These are phyloP conservation scores for Dasysyrphus tricinctus DNA, from an alignment of 2,888 invertebrate species.

Conservation along the genomic window DNA sequence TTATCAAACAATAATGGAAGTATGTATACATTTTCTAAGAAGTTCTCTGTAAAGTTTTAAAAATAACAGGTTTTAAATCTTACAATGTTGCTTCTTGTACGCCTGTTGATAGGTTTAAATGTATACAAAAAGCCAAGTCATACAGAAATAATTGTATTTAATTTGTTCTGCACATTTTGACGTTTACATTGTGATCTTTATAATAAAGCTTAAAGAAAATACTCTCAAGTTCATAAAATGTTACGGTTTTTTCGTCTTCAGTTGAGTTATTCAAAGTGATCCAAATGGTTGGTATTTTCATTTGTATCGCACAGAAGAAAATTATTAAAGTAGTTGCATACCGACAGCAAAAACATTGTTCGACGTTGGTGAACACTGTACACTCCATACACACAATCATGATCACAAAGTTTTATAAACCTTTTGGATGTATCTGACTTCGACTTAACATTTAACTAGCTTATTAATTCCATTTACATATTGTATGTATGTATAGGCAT, in stretches of 20 bases:
- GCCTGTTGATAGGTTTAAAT: slow-evolving; percentile 27
- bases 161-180: slow-evolving; percentile 47
- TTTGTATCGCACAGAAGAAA: too few species aligned
- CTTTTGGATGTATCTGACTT: too few species aligned
- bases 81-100: background rate
- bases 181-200: slow-evolving; percentile 20
- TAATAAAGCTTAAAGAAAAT: background rate
- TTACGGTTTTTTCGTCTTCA: too few species aligned
- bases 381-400: background rate
- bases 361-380: background rate
- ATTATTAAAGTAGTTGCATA: too few species aligned
- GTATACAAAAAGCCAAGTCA: slow-evolving; percentile 40
- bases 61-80: background rate
- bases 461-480: too few species aligned
- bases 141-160: slow-evolving; percentile 20
- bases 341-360: background rate
- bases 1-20: background rate
- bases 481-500: too few species aligned
- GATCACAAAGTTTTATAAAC: background rate
- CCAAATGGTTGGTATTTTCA: too few species aligned
- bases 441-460: too few species aligned
- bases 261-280: too few species aligned
- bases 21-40: slow-evolving; percentile 22
- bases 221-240: too few species aligned
- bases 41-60: slow-evolving; percentile 28